phyloP scores from a whole-genome alignment of 2,888 invertebrate genomes.

The Caenorhabditis sulstoni region DNA sequence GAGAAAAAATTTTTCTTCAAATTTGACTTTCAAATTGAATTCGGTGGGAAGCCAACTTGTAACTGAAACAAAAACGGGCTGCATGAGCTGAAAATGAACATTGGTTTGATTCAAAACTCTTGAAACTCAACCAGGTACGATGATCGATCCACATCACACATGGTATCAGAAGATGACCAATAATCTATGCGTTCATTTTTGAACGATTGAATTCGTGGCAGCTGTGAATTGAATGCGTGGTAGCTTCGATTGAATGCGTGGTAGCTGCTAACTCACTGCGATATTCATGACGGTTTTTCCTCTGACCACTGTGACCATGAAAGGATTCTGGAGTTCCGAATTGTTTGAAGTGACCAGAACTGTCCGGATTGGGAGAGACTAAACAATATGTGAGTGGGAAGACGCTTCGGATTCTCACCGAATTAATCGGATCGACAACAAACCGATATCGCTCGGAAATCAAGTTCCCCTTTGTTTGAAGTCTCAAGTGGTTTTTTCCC shows the following conservation, averaged over 20 bases:
- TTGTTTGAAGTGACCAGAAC: neutral
- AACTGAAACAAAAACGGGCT: conserved; percentile 19
- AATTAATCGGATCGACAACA: neutral
- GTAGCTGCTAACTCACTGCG: neutral
- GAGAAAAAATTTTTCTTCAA: conserved; percentile 8
- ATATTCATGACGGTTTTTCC: conserved; percentile 19
- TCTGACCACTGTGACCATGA: conserved; percentile 2
- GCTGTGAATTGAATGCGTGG: neutral
- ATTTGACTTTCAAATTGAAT: conserved; percentile 12
- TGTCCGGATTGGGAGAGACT: neutral
- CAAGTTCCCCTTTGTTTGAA: neutral
- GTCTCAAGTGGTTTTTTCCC: neutral
- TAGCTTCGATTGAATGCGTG: too few species aligned
- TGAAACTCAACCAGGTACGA: neutral
- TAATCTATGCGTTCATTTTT: neutral
- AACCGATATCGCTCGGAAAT: neutral
- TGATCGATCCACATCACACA: conserved; percentile 15
- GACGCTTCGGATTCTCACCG: too few species aligned
- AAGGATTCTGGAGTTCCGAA: conserved; percentile 1
- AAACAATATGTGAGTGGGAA: too few species aligned
- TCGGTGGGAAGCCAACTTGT: neutral
- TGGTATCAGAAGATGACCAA: conserved; percentile 28
- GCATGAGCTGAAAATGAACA: neutral
- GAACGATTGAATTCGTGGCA: neutral
- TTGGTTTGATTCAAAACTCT: neutral